Percentiles rank a stretch among this genome's conserved stretches.
Conservation (phyloP, 2,888 invertebrate genomes). For the Apantesis nais region DNA sequence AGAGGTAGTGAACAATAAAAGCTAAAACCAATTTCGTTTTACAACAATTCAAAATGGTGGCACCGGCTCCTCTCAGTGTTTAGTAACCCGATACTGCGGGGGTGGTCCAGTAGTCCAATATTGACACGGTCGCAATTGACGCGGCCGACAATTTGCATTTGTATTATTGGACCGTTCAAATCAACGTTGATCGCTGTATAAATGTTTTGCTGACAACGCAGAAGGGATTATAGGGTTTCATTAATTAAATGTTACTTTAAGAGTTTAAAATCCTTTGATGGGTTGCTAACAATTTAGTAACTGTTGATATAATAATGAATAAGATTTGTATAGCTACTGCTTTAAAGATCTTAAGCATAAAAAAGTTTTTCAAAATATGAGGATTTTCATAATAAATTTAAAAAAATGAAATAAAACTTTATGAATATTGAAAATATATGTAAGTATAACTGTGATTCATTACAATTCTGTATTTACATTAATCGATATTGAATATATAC, state of each 20-base stretch:
- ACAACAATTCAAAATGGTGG: conserved; percentile 22
- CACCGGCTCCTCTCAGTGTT: conserved; percentile 27
- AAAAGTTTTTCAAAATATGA: not conserved
- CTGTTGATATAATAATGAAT: not conserved
- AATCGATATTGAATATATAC: too few species aligned
- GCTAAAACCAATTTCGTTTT: conserved; percentile 9
- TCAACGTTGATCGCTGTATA: conserved; percentile 38
- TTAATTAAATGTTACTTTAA: conserved; percentile 5
- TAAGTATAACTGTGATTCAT: too few species aligned
- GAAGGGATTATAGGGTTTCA: not conserved
- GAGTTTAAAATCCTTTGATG: not conserved
- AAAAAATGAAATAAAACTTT: too few species aligned
- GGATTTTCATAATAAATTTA: too few species aligned
- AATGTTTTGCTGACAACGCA: conserved; percentile 40
- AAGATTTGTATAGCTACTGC: too few species aligned
- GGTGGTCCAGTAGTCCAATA: conserved; percentile 47
- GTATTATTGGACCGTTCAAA: conserved; percentile 49
- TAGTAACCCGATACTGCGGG: conserved; percentile 33
- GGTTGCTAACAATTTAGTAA: not conserved
- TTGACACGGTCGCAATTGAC: conserved; percentile 52
- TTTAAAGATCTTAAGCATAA: too few species aligned
- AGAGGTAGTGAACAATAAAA: not conserved
- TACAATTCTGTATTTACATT: too few species aligned
- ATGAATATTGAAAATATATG: too few species aligned
- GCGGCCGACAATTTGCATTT: conserved; percentile 53